phyloP scores from a whole-genome alignment of 2,113 vertebrate species.

The Anarrhichthys ocellatus region DNA sequence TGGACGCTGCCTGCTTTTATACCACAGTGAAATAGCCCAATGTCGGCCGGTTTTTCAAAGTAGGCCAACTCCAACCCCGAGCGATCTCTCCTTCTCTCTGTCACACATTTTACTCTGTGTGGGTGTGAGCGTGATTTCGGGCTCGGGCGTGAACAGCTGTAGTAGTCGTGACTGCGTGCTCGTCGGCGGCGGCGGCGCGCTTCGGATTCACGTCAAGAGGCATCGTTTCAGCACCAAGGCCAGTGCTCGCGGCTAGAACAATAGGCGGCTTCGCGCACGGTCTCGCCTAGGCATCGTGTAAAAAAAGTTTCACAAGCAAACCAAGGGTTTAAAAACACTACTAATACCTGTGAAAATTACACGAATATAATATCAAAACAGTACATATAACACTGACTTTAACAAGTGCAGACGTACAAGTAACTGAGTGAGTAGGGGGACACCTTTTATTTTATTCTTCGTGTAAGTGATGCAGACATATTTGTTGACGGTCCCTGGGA shows the following conservation, averaged over 20 bases:
- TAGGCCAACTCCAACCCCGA: slow-evolving; percentile 76
- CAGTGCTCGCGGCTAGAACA: slow-evolving; percentile 84
- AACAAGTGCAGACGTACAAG: fast-evolving
- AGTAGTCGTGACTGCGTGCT: slow-evolving; percentile 77
- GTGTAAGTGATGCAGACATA: not conserved
- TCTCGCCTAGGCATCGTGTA: slow-evolving; percentile 59
- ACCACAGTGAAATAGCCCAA: slow-evolving; percentile 18
- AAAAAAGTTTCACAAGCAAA: slow-evolving; percentile 39
- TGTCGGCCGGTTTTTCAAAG: slow-evolving; percentile 50
- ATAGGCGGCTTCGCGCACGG: slow-evolving; percentile 75
- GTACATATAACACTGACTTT: fast-evolving
- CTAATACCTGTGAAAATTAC: too few species aligned
- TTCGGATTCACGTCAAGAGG: slow-evolving; percentile 56
- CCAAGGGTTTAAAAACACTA: not conserved
- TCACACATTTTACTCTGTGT: slow-evolving; percentile 61
- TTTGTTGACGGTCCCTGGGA: slow-evolving; percentile 63
- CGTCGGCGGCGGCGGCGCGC: slow-evolving; percentile 54
- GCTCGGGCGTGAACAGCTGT: slow-evolving; percentile 72
- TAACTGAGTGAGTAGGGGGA: fast-evolving
- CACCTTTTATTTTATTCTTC: not conserved
- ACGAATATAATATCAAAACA: not conserved
- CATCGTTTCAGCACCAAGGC: slow-evolving; percentile 85
- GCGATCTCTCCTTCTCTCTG: slow-evolving; percentile 60
- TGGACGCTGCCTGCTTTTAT: not conserved
- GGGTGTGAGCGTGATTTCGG: slow-evolving; percentile 69